phyloP scores from a whole-genome alignment of 2,888 invertebrate genomes.

The Drosophila kanekoi region DNA sequence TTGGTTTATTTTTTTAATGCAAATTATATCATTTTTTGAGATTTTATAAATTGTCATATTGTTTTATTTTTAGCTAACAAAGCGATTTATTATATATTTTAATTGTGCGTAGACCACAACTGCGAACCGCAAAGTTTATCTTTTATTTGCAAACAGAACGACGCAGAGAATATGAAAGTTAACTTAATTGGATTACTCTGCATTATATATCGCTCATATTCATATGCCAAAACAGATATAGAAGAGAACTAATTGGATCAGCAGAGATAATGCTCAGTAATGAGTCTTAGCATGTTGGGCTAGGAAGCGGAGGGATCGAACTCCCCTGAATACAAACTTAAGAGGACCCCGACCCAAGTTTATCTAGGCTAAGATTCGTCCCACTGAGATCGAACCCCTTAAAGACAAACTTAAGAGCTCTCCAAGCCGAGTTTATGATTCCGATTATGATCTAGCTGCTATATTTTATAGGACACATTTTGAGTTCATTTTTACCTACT shows the following conservation, averaged over 20 bases:
- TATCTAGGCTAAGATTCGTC: no score
- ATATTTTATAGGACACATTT: not conserved
- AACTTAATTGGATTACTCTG: not conserved
- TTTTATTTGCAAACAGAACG: not conserved
- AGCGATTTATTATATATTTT: not conserved
- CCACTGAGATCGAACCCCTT: no score
- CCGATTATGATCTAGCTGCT: no score
- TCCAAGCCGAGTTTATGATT: no score
- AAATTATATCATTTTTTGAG: constrained; percentile 48
- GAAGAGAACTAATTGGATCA: not conserved
- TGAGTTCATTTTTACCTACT: not conserved
- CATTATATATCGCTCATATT: no score
- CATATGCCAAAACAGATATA: no score
- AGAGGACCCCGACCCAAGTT: no score
- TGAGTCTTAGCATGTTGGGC: no score
- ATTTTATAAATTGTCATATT: not conserved
- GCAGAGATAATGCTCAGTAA: not conserved
- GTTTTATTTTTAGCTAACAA: constrained; percentile 9
- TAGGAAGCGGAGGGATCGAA: no score
- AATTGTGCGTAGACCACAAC: not conserved
- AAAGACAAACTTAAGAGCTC: no score
- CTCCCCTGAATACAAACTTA: no score
- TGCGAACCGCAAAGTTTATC: not conserved
- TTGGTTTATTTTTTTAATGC: constrained; percentile 52
- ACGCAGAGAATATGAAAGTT: not conserved